Base-by-base conservation (phyloP, 2,113 vertebrate genomes). In the Grammomys dolichurus region DNA sequence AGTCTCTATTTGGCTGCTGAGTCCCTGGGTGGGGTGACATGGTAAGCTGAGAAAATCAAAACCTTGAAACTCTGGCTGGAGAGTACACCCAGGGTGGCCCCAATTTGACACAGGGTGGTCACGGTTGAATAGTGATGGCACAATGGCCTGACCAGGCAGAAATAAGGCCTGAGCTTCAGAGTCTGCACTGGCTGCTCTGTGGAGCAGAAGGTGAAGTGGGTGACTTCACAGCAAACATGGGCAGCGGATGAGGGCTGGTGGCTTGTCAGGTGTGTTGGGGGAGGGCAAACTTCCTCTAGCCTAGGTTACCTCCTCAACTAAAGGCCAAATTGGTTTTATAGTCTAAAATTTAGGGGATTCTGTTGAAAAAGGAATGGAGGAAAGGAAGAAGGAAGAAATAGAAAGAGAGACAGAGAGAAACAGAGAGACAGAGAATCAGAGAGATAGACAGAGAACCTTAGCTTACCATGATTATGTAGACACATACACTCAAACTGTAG, bases 11-110 rank as follows among this genome's bases (percentile, higher is more conserved):
- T 65, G 76, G 17, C 54, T 51, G 73, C 40, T 72, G 95, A 90
- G 78, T 60, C 26, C 84, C 84, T 70, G 36, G 67, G 65, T 56
- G 14, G n/a, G 20, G 24, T 0, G 1, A 95, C 28, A 78, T 60
- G 3, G 85, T 69, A 92, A 80, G 28, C 24, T 58, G 67, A 95
- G 40, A 69, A 95, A 93, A 84, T 26, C 90, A 28, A 70, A 86
- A 81, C 48, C 46, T 91, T 63, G 87, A 94, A 69, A 58, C 19
- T 12, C 14, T 78, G 36, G 33, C 60, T 89, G 16, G 56, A 94
- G 58, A 94, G 31, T 5, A 54, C n/a, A 54, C 36, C 63, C 88
- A 81, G 20, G 48, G 43, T 40, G 78, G 24, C 76, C 60, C 36
- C 60, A 43, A 26, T 22, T 69, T 82, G 46, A 31, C 43, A 75